Evolutionary conservation across 1,140 invertebrate species (phyloP), one percentile per base, ranked within the genome.

Genomic region (Camponotus vicinus): DNA sequence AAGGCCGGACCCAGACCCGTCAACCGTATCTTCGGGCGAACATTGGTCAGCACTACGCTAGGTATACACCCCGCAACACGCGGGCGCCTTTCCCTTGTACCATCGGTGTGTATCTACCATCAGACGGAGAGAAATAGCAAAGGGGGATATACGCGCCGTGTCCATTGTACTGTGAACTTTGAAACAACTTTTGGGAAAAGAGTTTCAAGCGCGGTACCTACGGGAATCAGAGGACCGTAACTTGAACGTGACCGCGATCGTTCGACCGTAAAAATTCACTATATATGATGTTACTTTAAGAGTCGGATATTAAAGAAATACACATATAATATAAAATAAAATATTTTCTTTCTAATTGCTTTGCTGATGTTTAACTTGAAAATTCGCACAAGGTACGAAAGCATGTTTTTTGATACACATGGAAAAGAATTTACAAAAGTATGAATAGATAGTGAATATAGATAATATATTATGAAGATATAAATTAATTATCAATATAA

Each of bases 111-210:
- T 91, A 89, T 90, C 90, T 86, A 75, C 89, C 86, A 87, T 91
- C 79, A 42, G 66, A 34, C 59, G 70, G 21, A 90, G 92, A 92
- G 92, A 93, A 94, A 93, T 92, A 92, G 92, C 86, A 78, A 90
- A 91, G 86, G 91, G 77, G 91, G 91, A 85, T 85, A 93, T 92
- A 93, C 91, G 89, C 40, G 55, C 40, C 55, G 90, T 88, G 88
- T 88, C 93, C 91, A 94, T 94, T 95, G 93, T 95, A 90, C 93
- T 92, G 89, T 92, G 92, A 94, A 94, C 94, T 95, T 94, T 92
- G 92, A 86, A 92, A 92, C 93, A 94, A 94, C 93, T 95, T 94
- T 94, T 78, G 82, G 85, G 79, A 82, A 93, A 93, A 93, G 89
- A 90, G 91, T 92, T 89, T 55, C 69, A 55, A 18, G 45, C 67